These are phyloP conservation scores for Leptoteleia sp. DNA, from an alignment of 1,140 invertebrate genomes.

Conservation along the genomic window DNA sequence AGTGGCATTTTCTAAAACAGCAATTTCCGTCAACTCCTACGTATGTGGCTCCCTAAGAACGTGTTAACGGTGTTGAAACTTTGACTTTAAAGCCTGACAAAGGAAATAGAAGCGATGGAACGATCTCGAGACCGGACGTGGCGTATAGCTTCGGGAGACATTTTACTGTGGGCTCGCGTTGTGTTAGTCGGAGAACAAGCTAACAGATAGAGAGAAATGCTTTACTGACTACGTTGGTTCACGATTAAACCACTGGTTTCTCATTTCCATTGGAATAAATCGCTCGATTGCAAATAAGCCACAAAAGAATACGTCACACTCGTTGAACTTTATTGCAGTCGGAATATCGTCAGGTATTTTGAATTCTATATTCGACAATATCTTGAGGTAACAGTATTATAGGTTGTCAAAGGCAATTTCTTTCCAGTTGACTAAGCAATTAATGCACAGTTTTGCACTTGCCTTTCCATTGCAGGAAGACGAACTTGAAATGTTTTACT, in stretches of 20 bases:
- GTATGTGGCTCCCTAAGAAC: constrained; percentile 46
- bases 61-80: constrained; percentile 49
- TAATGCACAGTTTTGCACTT: too few species aligned
- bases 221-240: constrained; percentile 20
- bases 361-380: too few species aligned
- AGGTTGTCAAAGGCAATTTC: too few species aligned
- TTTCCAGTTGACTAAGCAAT: too few species aligned
- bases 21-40: constrained; percentile 45
- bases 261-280: constrained; percentile 46
- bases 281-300: constrained; percentile 28
- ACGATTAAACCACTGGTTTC: constrained; percentile 27
- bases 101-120: constrained; percentile 53
- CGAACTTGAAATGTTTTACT: too few species aligned
- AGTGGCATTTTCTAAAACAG: constrained; percentile 55
- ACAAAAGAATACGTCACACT: constrained; percentile 5
- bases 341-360: too few species aligned
- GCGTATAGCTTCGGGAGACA: constrained; percentile 50
- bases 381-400: background rate
- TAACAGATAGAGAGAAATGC: constrained; percentile 29
- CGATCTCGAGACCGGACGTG: constrained; percentile 54
- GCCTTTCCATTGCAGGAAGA: too few species aligned
- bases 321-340: constrained; percentile 4
- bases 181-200: constrained; percentile 3
- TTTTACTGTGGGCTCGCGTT: constrained; percentile 46
- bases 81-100: constrained; percentile 53